Base-by-base conservation (phyloP, 2,113 vertebrate genomes). In the Seriola aureovittata region DNA sequence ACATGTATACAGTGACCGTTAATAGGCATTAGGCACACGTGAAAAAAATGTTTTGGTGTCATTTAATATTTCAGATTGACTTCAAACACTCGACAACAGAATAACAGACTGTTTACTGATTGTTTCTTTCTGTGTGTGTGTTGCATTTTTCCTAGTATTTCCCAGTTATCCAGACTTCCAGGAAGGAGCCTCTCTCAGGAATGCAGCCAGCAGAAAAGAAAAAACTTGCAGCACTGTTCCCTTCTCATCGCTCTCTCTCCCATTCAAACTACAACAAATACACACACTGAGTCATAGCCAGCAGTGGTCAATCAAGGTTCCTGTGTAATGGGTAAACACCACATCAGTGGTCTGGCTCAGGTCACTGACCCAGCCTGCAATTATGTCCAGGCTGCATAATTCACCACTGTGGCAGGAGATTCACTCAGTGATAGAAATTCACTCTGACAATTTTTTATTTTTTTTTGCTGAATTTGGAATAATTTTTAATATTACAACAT, bases 281-380 rank as follows among this genome's bases (percentile, higher is more conserved):
- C 38, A 60, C 54, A 71, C 74, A 70, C 36, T 48, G n/a, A 72
- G 21, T 66, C 64, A 80, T 16, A 63, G 63, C 36, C 66, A 21
- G 64, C 23, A 4, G 84, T 3, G 44, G 63, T 64, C 65, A 89
- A 72, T 90, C 93, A 92, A 90, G 79, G 91, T 91, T 87, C 80
- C 86, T 88, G 81, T 82, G 86, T 74, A 82, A 88, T 74, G 62
- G 75, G 85, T 78, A 89, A 94, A 93, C 92, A 95, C 29, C 89
- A 88, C 82, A 90, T 67, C 80, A 82, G 60, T 62, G 52, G 59
- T 57, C 72, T 69, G 73, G 32, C 86, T 83, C 19, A 90, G 94
- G 93, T 93, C 93, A 80, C 80, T 91, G 69, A 87, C 85, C 85
- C 55, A 19, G 64, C 70, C 87, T 79, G 60, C 63, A 59, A 75